These are phyloP conservation scores for Montipora sp. DNA, from an alignment of 64 coral and sea anemone species.

Conservation along the genomic window DNA sequence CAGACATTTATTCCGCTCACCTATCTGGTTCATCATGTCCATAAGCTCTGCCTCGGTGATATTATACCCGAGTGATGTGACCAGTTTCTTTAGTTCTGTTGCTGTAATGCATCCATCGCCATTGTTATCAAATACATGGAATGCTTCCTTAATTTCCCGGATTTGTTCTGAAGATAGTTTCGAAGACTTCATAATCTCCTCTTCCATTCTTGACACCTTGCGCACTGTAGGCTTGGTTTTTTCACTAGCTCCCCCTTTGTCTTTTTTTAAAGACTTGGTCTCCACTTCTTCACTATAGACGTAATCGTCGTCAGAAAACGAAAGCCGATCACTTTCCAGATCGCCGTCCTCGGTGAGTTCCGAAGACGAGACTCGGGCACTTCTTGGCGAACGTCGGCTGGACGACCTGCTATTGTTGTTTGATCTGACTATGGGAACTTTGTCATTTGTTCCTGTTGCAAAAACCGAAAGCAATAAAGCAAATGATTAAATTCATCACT, in stretches of 20 bases:
- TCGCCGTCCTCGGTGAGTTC: slow-evolving; percentile 54
- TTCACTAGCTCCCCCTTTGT: background rate
- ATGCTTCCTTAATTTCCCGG: slow-evolving; percentile 95
- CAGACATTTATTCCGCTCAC: slow-evolving; percentile 4
- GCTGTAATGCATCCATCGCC: slow-evolving; percentile 94
- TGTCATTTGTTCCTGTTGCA: slow-evolving; percentile 20
- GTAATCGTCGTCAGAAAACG: slow-evolving; percentile 55
- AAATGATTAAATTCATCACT: background rate
- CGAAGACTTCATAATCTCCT: slow-evolving; percentile 41
- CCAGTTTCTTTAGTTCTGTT: slow-evolving; percentile 88
- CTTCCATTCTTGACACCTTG: background rate
- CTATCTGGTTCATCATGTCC: slow-evolving; percentile 99
- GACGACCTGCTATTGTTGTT: background rate
- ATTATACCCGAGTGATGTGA: slow-evolving; percentile 92
- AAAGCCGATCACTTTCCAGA: slow-evolving; percentile 60
- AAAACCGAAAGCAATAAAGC: background rate
- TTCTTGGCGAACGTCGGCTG: slow-evolving; percentile 17
- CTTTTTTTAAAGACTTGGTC: background rate
- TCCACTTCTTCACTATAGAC: slow-evolving; percentile 35
- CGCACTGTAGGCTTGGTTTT: background rate
- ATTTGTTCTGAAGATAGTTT: slow-evolving; percentile 58
- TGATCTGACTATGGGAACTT: background rate
- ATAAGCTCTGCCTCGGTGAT: slow-evolving; percentile 99
- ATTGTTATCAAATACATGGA: slow-evolving; percentile 93
- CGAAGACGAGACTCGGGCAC: slow-evolving; percentile 27